Percentiles rank a stretch among this genome's conserved stretches.
Conservation (phyloP, 2,797 vertebrate species). For the Chiroxiphia lanceolata region DNA sequence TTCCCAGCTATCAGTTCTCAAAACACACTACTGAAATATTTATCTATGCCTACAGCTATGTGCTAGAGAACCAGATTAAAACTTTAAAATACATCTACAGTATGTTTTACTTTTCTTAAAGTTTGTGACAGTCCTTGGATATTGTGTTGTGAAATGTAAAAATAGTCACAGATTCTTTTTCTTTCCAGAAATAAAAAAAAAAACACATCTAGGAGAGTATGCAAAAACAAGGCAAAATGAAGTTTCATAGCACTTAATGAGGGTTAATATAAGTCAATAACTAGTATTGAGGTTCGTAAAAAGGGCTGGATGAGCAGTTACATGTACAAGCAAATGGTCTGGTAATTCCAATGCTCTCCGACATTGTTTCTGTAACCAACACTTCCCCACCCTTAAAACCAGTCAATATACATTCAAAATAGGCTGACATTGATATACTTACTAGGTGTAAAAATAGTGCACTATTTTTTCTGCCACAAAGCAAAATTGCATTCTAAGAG, state of each 20-base stretch:
- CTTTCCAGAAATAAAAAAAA: slow-evolving; percentile 75
- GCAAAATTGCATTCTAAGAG: slow-evolving; percentile 76
- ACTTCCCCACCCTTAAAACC: slow-evolving; percentile 66
- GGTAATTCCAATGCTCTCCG: slow-evolving; percentile 58
- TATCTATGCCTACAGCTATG: slow-evolving; percentile 77
- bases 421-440: slow-evolving; percentile 75
- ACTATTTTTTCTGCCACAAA: slow-evolving; percentile 75
- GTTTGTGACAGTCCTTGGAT: slow-evolving; percentile 73
- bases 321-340: slow-evolving; percentile 55
- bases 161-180: slow-evolving; percentile 74
- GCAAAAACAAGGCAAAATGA: slow-evolving; percentile 77
- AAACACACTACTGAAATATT: slow-evolving; percentile 75
- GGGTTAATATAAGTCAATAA: slow-evolving; percentile 75
- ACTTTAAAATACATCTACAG: slow-evolving; percentile 84
- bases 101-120: slow-evolving; percentile 80
- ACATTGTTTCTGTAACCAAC: slow-evolving; percentile 65
- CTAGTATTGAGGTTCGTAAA: slow-evolving; percentile 66
- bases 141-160: slow-evolving; percentile 81
- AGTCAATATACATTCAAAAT: slow-evolving; percentile 84
- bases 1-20: slow-evolving; percentile 80
- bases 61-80: slow-evolving; percentile 79
- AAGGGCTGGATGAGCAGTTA: slow-evolving; percentile 62
- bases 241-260: slow-evolving; percentile 78
- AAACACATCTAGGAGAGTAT: slow-evolving; percentile 62
- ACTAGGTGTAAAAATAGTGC: slow-evolving; percentile 79